Conservation (phyloP, 23 tunicate species). For the Ascidia mentula region DNA sequence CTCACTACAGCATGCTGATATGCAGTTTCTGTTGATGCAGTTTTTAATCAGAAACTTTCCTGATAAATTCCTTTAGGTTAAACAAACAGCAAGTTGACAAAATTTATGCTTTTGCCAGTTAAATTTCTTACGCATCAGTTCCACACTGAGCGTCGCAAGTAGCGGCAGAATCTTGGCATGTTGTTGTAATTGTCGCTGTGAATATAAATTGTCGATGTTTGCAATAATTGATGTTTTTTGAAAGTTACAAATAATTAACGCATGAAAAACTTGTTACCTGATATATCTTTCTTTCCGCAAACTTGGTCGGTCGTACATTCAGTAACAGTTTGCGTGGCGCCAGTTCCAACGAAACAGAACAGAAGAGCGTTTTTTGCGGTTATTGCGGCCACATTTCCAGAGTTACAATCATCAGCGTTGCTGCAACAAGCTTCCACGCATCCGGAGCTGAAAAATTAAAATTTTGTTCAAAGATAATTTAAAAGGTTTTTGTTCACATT, state of each 20-base stretch:
- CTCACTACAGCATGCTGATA: background rate
- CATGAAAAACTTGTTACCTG: background rate
- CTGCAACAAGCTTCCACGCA: background rate
- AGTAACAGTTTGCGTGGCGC: background rate
- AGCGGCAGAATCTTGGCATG: background rate
- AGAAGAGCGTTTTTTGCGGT: background rate
- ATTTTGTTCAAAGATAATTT: background rate
- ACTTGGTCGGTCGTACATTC: background rate
- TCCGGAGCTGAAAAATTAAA: too few relatives aligned
- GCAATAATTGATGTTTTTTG: background rate
- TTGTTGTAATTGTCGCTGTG: background rate
- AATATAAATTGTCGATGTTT: too few relatives aligned
- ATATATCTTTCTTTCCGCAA: background rate
- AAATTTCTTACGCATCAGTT: background rate
- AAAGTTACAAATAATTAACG: background rate
- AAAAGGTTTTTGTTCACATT: background rate
- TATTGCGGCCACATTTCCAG: background rate
- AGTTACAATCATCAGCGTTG: conserved; percentile 3
- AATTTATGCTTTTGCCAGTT: background rate
- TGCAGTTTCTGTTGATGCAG: background rate
- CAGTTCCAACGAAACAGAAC: background rate
- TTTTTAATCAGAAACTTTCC: background rate
- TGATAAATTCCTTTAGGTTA: background rate
- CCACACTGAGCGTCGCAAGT: background rate
- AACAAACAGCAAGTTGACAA: background rate